Evolutionary conservation across 2,888 invertebrate species (phyloP).

Genomic region (Omphaloscelis lunosa): DNA sequence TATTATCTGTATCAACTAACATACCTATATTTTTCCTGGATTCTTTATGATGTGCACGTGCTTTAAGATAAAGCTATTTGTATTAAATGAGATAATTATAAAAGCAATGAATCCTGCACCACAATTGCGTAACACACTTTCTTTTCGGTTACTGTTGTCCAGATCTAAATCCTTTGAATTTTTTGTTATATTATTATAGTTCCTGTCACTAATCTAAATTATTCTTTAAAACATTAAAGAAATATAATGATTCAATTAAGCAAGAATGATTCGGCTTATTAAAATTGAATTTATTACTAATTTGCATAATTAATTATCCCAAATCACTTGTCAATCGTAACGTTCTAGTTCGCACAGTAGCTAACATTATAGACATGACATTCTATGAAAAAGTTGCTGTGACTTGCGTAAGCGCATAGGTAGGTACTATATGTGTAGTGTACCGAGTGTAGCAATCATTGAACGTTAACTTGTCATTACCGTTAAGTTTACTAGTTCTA

Average conservation of each 20-base stretch:
- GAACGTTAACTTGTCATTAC: slow-evolving; percentile 50
- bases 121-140: too few species aligned
- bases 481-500: slow-evolving; percentile 44
- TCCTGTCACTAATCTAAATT: too few species aligned
- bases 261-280: background rate
- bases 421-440: slow-evolving; percentile 1
- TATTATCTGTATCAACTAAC: background rate
- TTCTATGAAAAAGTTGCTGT: slow-evolving; percentile 8
- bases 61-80: background rate
- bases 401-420: slow-evolving; percentile 51
- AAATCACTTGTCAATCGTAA: slow-evolving; percentile 29
- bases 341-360: slow-evolving; percentile 36
- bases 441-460: slow-evolving; percentile 47
- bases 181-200: too few species aligned
- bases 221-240: background rate
- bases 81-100: too few species aligned
- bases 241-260: background rate
- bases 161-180: too few species aligned
- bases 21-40: too few species aligned
- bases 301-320: slow-evolving; percentile 30
- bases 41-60: too few species aligned
- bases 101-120: too few species aligned
- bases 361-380: slow-evolving; percentile 33
- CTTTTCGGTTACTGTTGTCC: too few species aligned
- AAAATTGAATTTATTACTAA: slow-evolving; percentile 10